Base-by-base conservation (phyloP, 2,797 vertebrate genomes). In the Galaxias olidus region DNA sequence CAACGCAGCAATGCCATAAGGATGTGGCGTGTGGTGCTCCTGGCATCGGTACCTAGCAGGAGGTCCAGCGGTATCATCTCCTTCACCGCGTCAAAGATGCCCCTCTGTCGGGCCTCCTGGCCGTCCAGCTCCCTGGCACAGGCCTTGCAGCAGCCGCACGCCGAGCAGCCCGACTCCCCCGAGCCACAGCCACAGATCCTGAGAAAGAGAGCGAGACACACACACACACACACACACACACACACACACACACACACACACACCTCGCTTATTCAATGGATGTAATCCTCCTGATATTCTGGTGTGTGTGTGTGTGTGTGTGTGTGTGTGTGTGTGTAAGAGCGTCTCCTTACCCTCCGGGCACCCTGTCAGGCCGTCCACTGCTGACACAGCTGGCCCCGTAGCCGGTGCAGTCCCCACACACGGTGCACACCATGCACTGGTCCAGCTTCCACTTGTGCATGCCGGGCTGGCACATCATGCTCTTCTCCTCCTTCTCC, bases 391-490 rank as follows among this genome's bases (percentile, higher is more conserved):
- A 99, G 85, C 97, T 98, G 63, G 97, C 95, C 17, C 98, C 98
- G 1, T 99, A 99, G 53, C 97, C 98, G 0, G 98, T 98, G 82
- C 98, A 99, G 79, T 99, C 98, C 7, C 98, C 98, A 69, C 97
- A 99, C 10, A 99, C 97, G 0, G 97, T 98, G 87, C 98, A 99
- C 55, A 99, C 97, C 98, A 99, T 99, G 76, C 98, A 99, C 90
- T 99, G 97, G 75, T 99, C 98, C 90, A 99, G 71, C 88, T 99
- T 99, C 98, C 98, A 99, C 64, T 98, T 98, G 87, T 99, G 98
- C 94, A 98, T 95, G 79, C 98, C 96, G 3, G 97, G 97, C 69
- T 96, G 96, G 76, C 98, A 99, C 97, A 99, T 99, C 93, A 99
- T 94, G 65, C 96, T 97, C 75, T 98, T 99, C 87, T 99, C 97